Conservation (phyloP, 1,140 invertebrate species). For the Trichomalopsis sarcophagae region DNA sequence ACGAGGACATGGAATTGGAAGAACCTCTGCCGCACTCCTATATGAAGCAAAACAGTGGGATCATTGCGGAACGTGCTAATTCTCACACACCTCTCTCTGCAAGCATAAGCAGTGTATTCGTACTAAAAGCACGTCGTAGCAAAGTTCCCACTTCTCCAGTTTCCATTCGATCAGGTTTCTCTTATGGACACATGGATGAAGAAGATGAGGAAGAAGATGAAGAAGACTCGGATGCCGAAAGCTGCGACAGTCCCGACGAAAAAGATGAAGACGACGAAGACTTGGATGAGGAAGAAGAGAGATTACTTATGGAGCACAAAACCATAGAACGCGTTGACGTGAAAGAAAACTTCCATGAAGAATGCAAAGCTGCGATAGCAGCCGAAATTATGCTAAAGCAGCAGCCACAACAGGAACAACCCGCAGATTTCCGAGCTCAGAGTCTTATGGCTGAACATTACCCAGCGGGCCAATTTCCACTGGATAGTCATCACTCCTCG, state of each 20-base stretch:
- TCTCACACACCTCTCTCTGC: conserved; percentile 64
- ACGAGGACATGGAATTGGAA: conserved; percentile 72
- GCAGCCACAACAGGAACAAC: conserved; percentile 32
- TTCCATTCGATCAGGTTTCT: conserved; percentile 63
- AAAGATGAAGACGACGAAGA: conserved; percentile 52
- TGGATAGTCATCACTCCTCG: background rate
- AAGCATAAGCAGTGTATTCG: conserved; percentile 61
- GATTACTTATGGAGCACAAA: conserved; percentile 14
- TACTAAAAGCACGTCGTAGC: conserved; percentile 61
- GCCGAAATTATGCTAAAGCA: background rate
- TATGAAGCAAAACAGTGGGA: conserved; percentile 57
- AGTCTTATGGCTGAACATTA: conserved; percentile 41
- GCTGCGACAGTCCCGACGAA: conserved; percentile 28
- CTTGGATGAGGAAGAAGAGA: conserved; percentile 37
- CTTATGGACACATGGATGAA: conserved; percentile 56
- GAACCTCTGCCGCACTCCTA: conserved; percentile 52
- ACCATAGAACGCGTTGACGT: background rate
- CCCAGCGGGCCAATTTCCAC: conserved; percentile 1
- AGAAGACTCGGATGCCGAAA: conserved; percentile 57
- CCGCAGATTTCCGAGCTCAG: conserved; percentile 44
- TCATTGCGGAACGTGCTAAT: conserved; percentile 55
- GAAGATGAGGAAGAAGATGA: conserved; percentile 51
- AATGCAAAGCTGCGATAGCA: conserved; percentile 49
- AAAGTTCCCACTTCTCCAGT: conserved; percentile 63
- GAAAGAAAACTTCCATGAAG: conserved; percentile 48